Base-by-base conservation (phyloP, 2,888 invertebrate genomes). In the Balanococcus diminutus region DNA sequence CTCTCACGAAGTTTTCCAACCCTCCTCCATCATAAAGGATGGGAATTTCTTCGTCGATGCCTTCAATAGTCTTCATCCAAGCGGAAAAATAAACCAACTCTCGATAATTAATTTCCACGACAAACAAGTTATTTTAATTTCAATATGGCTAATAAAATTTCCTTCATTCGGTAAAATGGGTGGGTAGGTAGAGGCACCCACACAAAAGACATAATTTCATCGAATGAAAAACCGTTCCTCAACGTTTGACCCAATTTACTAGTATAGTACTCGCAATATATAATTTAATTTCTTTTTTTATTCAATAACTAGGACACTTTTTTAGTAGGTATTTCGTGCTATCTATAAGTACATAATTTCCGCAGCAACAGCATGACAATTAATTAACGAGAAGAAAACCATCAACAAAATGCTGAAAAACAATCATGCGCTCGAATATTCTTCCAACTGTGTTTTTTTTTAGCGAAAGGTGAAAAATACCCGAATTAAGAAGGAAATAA, bases 221-320 rank as follows among this genome's bases (percentile, higher is more conserved):
- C 2, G 1, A n/a, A 61, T 61, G 22, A 72, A 72, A 72, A 72
- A 72, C 67, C 31, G 31, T 72, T 72, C 28, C 31, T 72, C 28
- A 72, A 72, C 67, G 67, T 72, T 72, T 72, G 67, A 72, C 67
- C 67, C 28, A 72, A 11, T 28, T 72, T 42, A 56, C n/a, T n/a
- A n/a, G n/a, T n/a, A n/a, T n/a, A n/a, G n/a, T n/a, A n/a, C n/a
- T n/a, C n/a, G n/a, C 67, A 72, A 28, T 31, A 72, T 72, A 28
- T 72, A 72, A 72, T 72, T 72, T 72, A 72, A 72, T 72, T 72
- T 72, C 28, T 72, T 28, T 72, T 72, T 72, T 72, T 72, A 72
- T 72, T 72, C 28, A 22, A 61, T 61, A 61, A 61, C 22, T 72
- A n/a, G n/a, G n/a, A n/a, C 14, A 22, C 28, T 19, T 14, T 28